Conservation (phyloP, 2,797 vertebrate species). For the Helostoma temminkii region DNA sequence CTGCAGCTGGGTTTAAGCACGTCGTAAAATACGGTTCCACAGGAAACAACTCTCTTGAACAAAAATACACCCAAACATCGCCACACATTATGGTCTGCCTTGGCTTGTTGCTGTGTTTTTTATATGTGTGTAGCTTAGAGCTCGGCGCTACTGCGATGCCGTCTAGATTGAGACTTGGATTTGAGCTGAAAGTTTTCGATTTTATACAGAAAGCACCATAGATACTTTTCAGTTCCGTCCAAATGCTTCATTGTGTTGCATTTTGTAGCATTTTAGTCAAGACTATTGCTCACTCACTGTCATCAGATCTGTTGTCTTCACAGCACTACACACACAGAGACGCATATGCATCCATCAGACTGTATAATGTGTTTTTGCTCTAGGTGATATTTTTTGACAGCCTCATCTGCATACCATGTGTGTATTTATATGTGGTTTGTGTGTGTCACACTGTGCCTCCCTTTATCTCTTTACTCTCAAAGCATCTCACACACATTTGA, state of each 20-base stretch:
- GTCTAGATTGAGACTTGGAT: constrained; percentile 48
- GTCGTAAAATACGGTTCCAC: constrained; percentile 69
- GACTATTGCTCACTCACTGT: constrained; percentile 23
- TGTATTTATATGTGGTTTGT: constrained; percentile 24
- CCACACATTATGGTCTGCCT: constrained; percentile 46
- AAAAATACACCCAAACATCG: constrained; percentile 72
- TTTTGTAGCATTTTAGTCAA: constrained; percentile 12
- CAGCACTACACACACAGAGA: constrained; percentile 4
- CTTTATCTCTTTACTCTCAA: constrained; percentile 3
- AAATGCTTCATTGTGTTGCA: constrained; percentile 2
- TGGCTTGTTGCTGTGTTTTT: constrained; percentile 40
- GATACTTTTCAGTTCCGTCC: constrained; percentile 4
- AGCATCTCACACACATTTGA: constrained; percentile 11
- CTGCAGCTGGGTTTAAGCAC: constrained; percentile 70
- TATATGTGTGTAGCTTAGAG: constrained; percentile 23
- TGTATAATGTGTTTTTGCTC: background rate
- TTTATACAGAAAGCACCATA: constrained; percentile 19
- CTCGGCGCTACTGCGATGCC: background rate
- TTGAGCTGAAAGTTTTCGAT: constrained; percentile 12
- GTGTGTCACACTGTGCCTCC: constrained; percentile 9
- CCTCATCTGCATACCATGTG: constrained; percentile 26
- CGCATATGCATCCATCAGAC: background rate
- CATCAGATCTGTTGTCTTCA: constrained; percentile 28
- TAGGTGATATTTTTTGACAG: constrained; percentile 19
- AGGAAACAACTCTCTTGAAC: constrained; percentile 66